A percentile compares a stretch with the other conserved stretches of the same genome.
These are phyloP conservation scores for Rhinophrynus dorsalis DNA, from an alignment of 2,797 vertebrate genomes.

Conservation along the genomic window DNA sequence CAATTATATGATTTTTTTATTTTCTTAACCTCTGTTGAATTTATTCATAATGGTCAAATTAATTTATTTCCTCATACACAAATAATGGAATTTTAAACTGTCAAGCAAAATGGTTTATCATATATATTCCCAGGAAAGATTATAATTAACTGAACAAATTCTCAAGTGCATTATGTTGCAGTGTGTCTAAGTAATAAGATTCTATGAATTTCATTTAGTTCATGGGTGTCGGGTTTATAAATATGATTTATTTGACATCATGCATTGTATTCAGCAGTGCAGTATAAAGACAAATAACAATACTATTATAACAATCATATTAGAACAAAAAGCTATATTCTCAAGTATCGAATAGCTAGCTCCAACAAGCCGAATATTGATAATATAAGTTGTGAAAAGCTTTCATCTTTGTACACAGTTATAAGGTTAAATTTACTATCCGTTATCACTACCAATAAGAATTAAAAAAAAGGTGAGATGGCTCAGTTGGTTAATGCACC, in stretches of 20 bases:
- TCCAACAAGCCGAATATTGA: too few species aligned
- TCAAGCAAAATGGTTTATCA: slow-evolving; percentile 7
- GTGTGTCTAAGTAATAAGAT: neutral
- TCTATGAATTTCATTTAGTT: neutral
- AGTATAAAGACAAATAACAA: neutral
- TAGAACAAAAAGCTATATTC: neutral
- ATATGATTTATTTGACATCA: neutral
- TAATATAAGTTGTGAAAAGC: too few species aligned
- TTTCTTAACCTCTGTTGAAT: neutral
- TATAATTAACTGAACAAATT: neutral
- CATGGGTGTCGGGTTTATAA: neutral
- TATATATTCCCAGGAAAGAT: neutral
- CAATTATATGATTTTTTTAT: slow-evolving; percentile 7
- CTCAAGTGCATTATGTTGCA: slow-evolving; percentile 1
- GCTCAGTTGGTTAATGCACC: too few species aligned
- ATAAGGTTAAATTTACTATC: too few species aligned
- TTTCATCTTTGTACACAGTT: too few species aligned
- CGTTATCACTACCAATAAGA: too few species aligned
- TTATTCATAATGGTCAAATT: slow-evolving; percentile 6
- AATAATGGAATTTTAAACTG: slow-evolving; percentile 22
- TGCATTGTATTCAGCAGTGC: neutral
- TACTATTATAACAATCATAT: neutral
- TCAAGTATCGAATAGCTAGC: neutral
- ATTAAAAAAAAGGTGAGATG: too few species aligned
- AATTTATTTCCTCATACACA: slow-evolving; percentile 12